A percentile compares a stretch with the other conserved stretches of the same genome.
phyloP scores from a whole-genome alignment of 2,113 vertebrate species.

The Odontesthes bonariensis region DNA sequence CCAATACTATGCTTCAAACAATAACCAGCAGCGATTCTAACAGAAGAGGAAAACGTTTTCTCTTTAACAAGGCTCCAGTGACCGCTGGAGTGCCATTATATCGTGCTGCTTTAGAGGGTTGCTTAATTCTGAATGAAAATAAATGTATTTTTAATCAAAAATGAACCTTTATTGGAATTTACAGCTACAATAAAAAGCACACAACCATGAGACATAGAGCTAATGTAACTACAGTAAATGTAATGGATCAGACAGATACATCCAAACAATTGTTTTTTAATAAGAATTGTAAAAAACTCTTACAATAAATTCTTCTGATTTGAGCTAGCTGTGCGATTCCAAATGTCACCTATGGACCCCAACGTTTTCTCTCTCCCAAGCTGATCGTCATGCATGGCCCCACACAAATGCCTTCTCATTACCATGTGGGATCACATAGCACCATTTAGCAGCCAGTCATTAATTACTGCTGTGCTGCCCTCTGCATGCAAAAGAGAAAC shows the following conservation, averaged over 20 bases:
- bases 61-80: constrained; percentile 37
- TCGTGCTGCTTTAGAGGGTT: constrained; percentile 11
- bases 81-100: constrained; percentile 13
- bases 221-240: background rate
- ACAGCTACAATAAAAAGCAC: constrained; percentile 13
- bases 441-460: constrained; percentile 80
- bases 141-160: constrained; percentile 15
- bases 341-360: constrained; percentile 24
- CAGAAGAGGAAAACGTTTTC: constrained; percentile 25
- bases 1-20: constrained; percentile 36
- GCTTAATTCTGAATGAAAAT: background rate
- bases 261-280: constrained; percentile 11
- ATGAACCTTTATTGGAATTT: constrained; percentile 14
- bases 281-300: background rate
- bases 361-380: constrained; percentile 39
- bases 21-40: constrained; percentile 37
- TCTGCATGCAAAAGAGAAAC: constrained; percentile 72
- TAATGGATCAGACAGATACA: constrained; percentile 5
- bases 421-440: constrained; percentile 77
- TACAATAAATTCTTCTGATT: constrained; percentile 22
- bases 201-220: constrained; percentile 19
- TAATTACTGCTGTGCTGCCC: constrained; percentile 78
- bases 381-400: constrained; percentile 66
- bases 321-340: constrained; percentile 15
- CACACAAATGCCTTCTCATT: constrained; percentile 78